Evolutionary conservation across 2,888 invertebrate genomes (phyloP), one percentile per base, ranked within the genome.

Genomic region (Ochlodes sylvanus): DNA sequence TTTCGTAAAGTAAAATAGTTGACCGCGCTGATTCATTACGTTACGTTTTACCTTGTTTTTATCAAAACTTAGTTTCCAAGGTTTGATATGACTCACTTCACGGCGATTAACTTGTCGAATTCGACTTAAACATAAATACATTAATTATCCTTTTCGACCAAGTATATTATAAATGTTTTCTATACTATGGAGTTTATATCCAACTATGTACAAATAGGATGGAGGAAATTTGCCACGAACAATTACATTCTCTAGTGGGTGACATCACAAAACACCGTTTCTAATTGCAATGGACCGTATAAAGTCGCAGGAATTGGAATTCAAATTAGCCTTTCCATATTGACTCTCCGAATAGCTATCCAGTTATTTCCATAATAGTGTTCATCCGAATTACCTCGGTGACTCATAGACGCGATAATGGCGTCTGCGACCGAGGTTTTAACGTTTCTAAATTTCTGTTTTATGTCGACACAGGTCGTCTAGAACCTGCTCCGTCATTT

Each of bases 311-410:
- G 73, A 73, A 73, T 75, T 71, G 64, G 72, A 67, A 74, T 72
- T 72, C 70, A 75, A 75, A 75, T 73, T 70, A 72, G 66, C 62
- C 68, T 71, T 73, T 72, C 71, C 73, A 73, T 74, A 72, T 72
- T 64, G 68, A 69, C 44, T 63, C 60, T 52, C 57, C 57, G 42
- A 66, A 60, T 71, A 58, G 64, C 72, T 70, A 68, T 69, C 71
- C 72, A 71, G 74, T 61, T 69, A 72, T 68, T 71, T 69, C 73
- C 71, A 71, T 71, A 69, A 70, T 72, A 70, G 69, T 63, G 38
- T 52, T 69, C 52, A 70, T 70, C 64, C 63, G 63, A 72, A 74
- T 68, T 68, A 61, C 61, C 67, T 68, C 61, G 69, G 69, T 69
- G 71, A 72, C 52, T 72, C 69, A 72, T 52, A 54, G 47, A 66